Evolutionary conservation across 2,797 vertebrate species (phyloP).

Genomic region (Ispidina picta): DNA sequence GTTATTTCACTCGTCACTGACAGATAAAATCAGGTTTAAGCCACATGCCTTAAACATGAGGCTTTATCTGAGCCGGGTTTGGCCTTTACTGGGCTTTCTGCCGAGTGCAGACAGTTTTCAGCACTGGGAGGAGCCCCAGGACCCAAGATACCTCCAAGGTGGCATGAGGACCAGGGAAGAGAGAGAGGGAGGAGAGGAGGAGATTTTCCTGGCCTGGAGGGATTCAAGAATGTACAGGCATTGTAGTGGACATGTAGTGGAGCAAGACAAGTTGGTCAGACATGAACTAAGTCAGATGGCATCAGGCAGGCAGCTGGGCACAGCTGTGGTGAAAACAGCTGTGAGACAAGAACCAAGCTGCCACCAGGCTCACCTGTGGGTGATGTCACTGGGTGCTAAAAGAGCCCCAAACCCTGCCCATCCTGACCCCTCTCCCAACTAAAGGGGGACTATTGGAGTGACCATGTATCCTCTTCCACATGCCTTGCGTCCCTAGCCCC

Average conservation of each 20-base stretch:
- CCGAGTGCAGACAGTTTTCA: not conserved
- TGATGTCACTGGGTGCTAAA: conserved; percentile 5
- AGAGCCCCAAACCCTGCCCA: not conserved
- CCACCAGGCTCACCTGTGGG: conserved; percentile 70
- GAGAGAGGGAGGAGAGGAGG: not conserved
- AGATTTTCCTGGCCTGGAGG: not conserved
- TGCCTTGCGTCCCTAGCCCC: not conserved
- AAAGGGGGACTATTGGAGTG: not conserved
- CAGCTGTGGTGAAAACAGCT: conserved; percentile 61
- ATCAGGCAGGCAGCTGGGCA: conserved; percentile 7
- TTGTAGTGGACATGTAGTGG: fast-evolving
- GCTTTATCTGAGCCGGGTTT: conserved; percentile 52
- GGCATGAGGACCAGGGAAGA: not conserved
- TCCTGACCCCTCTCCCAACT: fast-evolving
- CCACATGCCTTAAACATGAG: conserved; percentile 3
- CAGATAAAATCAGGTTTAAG: conserved; percentile 77
- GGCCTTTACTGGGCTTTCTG: conserved; percentile 63
- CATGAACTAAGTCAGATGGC: not conserved
- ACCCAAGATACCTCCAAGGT: not conserved
- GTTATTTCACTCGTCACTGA: conserved; percentile 25
- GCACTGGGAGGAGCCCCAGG: not conserved
- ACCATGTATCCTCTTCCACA: not conserved
- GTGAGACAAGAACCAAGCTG: conserved; percentile 33
- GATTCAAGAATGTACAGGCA: not conserved
- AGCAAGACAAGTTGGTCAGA: not conserved